Percentiles rank a stretch among this genome's conserved stretches.
These are phyloP conservation scores for Onthophagus taurus DNA, from an alignment of 1,140 invertebrate genomes.

Conservation along the genomic window DNA sequence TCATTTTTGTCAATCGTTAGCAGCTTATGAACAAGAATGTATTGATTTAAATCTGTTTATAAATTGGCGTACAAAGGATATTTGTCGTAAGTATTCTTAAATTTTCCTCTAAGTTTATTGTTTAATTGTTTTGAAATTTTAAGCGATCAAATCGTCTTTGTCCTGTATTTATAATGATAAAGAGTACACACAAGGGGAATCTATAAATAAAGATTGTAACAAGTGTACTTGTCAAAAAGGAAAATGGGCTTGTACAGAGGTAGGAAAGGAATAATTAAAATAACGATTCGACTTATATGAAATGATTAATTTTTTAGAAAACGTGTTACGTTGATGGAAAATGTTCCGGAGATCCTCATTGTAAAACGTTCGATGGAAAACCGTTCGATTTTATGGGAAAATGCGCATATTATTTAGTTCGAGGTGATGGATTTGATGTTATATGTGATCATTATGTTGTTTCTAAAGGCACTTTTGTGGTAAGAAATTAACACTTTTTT, in stretches of 20 bases:
- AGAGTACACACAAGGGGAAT: slow-evolving; percentile 58
- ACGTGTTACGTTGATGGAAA: slow-evolving; percentile 29
- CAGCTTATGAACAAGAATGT: no score
- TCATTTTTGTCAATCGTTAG: no score
- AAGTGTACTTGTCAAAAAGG: slow-evolving; percentile 67
- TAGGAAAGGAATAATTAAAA: slow-evolving; percentile 15
- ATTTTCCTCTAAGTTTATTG: no score
- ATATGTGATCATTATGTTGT: not conserved
- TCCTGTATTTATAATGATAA: slow-evolving; percentile 64
- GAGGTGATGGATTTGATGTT: not conserved
- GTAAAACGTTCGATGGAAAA: slow-evolving; percentile 79
- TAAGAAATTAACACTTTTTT: not conserved
- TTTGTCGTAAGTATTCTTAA: no score
- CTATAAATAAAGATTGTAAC: slow-evolving; percentile 72
- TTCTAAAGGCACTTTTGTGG: not conserved
- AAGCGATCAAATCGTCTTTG: no score
- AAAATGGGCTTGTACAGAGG: slow-evolving; percentile 67
- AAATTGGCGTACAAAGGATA: no score
- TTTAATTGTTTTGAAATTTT: no score
- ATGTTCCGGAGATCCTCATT: slow-evolving; percentile 80
- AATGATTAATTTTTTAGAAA: not conserved
- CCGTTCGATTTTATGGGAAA: slow-evolving; percentile 79
- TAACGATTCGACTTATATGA: slow-evolving; percentile 1
- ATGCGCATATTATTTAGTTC: slow-evolving; percentile 67
- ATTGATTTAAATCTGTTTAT: no score